These are phyloP conservation scores for Hydrozoanthus tunicans DNA, from an alignment of 64 coral and sea anemone species.

Conservation along the genomic window DNA sequence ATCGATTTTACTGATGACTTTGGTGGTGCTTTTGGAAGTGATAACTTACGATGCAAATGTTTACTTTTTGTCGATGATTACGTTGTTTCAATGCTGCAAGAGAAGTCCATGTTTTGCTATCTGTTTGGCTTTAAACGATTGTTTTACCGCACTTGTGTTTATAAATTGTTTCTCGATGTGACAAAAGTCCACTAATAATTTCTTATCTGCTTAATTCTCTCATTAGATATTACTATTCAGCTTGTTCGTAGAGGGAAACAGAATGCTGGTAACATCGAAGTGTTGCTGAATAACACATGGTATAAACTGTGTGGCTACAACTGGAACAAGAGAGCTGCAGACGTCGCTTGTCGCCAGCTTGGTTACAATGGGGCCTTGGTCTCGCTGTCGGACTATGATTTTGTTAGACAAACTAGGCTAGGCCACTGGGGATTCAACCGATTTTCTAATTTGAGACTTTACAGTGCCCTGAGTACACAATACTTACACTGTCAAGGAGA, in stretches of 20 bases:
- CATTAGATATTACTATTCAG: neutral
- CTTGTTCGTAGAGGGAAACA: neutral
- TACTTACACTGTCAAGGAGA: neutral
- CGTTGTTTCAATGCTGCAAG: no score
- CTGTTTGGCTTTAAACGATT: no score
- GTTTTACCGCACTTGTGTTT: no score
- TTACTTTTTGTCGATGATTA: no score
- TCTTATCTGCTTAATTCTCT: neutral
- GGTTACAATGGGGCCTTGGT: neutral
- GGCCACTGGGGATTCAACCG: neutral
- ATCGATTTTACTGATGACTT: no score
- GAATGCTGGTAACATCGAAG: neutral
- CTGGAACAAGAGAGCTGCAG: neutral
- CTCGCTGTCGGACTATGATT: neutral
- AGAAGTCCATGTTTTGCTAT: no score
- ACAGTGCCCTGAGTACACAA: no score
- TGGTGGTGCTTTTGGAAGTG: no score
- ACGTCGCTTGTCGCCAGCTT: slow-evolving; percentile 3
- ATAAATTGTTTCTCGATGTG: no score
- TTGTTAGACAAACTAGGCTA: neutral
- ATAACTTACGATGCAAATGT: no score
- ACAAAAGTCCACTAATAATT: no score
- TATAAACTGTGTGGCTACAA: neutral
- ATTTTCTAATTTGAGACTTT: no score
- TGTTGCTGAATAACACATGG: neutral